These are phyloP conservation scores for Gymnarchus niloticus DNA, from an alignment of 2,113 vertebrate genomes.

Conservation along the genomic window DNA sequence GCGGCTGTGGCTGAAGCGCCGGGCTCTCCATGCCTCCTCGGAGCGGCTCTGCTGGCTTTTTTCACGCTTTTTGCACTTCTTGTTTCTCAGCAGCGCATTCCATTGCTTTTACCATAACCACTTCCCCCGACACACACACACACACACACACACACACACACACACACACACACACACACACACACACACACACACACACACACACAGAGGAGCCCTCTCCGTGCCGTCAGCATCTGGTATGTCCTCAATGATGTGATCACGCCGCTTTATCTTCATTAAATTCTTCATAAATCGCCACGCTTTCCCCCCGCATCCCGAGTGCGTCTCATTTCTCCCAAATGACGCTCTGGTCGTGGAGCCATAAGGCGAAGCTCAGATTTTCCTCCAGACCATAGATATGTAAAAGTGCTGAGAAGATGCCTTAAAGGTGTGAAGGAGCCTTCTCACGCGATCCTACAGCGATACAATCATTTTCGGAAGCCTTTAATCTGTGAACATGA, in stretches of 20 bases:
- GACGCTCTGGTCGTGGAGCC: too few species aligned
- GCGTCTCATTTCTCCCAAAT: too few species aligned
- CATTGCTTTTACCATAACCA: slow-evolving; percentile 51
- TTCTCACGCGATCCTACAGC: too few species aligned
- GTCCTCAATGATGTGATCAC: too few species aligned
- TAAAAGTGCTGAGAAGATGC: too few species aligned
- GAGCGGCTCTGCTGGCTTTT: background rate
- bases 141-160: too few species aligned
- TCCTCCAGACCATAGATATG: too few species aligned
- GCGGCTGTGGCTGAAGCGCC: too few species aligned
- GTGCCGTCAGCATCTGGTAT: background rate
- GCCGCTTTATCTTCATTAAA: background rate
- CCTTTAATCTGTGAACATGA: background rate
- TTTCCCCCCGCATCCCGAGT: too few species aligned
- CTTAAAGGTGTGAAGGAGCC: too few species aligned
- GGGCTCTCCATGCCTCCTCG: slow-evolving; percentile 40
- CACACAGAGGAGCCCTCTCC: too few species aligned
- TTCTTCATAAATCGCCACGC: too few species aligned
- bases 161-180: background rate
- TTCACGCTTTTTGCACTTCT: slow-evolving; percentile 21
- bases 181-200: background rate
- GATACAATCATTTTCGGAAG: background rate
- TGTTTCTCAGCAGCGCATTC: background rate
- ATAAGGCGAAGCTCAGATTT: background rate
- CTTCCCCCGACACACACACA: slow-evolving; percentile 51